These are phyloP conservation scores for Mesorhabditis belari DNA, from an alignment of 2,888 invertebrate genomes.

Conservation along the genomic window DNA sequence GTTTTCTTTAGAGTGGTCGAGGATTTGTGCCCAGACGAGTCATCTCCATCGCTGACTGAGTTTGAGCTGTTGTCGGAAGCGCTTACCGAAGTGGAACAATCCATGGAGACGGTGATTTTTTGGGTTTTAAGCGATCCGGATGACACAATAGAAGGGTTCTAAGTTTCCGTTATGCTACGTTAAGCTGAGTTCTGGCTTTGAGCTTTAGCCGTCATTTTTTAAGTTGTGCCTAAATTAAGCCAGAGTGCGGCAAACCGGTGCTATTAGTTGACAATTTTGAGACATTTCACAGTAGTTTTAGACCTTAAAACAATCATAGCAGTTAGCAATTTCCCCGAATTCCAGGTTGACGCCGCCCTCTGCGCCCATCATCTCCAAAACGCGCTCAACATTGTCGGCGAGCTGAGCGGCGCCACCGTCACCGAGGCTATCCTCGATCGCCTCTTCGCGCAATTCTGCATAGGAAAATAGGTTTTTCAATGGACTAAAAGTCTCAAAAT, in stretches of 20 bases:
- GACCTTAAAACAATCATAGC: no score
- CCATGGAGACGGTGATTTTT: neutral
- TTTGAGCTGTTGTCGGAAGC: neutral
- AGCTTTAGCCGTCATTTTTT: neutral
- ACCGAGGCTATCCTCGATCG: constrained; percentile 74
- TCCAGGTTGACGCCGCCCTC: constrained; percentile 30
- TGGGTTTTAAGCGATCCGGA: neutral
- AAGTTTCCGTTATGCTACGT: no score
- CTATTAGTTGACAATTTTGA: no score
- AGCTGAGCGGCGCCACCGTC: constrained; percentile 70
- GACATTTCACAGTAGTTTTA: no score
- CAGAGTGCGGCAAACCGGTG: no score
- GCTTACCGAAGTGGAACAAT: neutral
- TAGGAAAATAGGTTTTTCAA: constrained; percentile 68
- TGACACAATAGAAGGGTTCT: no score
- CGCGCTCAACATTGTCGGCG: constrained; percentile 67
- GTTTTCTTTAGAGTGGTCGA: neutral
- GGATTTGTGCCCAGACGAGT: neutral
- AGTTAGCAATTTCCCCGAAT: neutral
- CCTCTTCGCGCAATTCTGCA: constrained; percentile 78
- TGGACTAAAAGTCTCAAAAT: no score
- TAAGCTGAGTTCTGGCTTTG: neutral
- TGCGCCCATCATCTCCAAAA: constrained; percentile 66
- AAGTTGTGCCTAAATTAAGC: neutral
- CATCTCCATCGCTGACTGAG: neutral